A percentile compares a stretch with the other conserved stretches of the same genome.
These are phyloP conservation scores for Drosophila trapezifrons DNA, from an alignment of 1,140 invertebrate genomes.

Conservation along the genomic window DNA sequence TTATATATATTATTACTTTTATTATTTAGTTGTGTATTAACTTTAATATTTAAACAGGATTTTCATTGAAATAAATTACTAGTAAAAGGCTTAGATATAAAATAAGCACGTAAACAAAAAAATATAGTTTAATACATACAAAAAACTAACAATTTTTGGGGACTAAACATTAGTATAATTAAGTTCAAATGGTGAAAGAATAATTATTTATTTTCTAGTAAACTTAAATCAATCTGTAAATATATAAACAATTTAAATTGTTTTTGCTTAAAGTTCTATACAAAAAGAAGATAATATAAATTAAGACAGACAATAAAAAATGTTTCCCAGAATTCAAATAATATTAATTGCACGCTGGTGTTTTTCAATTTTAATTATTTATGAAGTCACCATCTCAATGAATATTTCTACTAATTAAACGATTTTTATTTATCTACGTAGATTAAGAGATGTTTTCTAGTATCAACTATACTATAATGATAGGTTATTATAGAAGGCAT, in stretches of 20 bases:
- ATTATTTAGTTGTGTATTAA: no score
- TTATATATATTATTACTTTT: no score
- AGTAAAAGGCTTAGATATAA: no score
- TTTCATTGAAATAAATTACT: no score
- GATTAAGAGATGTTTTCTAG: neutral
- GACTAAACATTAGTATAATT: no score
- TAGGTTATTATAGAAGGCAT: neutral
- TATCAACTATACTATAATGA: neutral
- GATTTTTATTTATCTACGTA: neutral
- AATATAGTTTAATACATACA: no score
- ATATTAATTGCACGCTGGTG: neutral
- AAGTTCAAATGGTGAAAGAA: neutral
- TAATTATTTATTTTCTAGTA: neutral
- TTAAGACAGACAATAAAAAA: no score
- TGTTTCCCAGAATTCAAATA: neutral
- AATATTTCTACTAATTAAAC: neutral
- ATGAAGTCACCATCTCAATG: neutral
- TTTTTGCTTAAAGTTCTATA: no score
- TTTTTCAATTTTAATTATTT: neutral
- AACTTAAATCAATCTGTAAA: neutral
- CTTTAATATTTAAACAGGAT: no score
- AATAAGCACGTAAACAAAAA: no score
- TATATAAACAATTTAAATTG: no score
- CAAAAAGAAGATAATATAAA: no score
- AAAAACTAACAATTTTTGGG: accelerated